Percentiles rank a stretch among this genome's conserved stretches.
Evolutionary conservation across 2,113 vertebrate species (phyloP).

Genomic region (Oplegnathus fasciatus): DNA sequence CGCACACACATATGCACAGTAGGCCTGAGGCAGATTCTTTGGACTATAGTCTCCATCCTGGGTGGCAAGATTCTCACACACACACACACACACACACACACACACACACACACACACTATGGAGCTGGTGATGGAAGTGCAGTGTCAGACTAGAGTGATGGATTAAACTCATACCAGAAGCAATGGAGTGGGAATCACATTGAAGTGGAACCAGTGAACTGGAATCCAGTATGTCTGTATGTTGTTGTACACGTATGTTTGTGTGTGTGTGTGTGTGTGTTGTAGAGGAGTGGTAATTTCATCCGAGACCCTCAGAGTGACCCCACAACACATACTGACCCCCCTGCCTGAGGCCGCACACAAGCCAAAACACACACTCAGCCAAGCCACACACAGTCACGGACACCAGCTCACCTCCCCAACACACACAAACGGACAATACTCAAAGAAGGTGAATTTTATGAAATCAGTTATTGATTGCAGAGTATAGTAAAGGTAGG

Average conservation of each 20-base stretch:
- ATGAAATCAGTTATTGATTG: not conserved
- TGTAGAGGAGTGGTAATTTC: constrained; percentile 71
- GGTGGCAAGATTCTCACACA: constrained; percentile 72
- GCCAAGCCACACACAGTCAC: constrained; percentile 67
- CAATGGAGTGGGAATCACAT: constrained; percentile 24
- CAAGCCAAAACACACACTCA: constrained; percentile 76
- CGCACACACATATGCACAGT: constrained; percentile 29
- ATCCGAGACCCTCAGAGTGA: constrained; percentile 73
- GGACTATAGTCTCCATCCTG: constrained; percentile 69
- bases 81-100: not conserved
- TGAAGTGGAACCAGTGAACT: constrained; percentile 51
- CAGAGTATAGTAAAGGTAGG: not conserved
- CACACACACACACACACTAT: constrained; percentile 1
- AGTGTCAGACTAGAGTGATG: constrained; percentile 58
- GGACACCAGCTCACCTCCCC: constrained; percentile 26
- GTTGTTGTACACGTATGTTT: not conserved
- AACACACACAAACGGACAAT: constrained; percentile 6
- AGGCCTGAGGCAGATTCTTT: constrained; percentile 76
- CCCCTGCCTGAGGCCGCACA: constrained; percentile 67
- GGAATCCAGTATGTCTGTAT: constrained; percentile 14
- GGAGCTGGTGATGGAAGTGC: constrained; percentile 29
- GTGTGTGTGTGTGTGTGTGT: constrained; percentile 42
- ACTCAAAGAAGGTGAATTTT: not conserved
- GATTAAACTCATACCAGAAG: constrained; percentile 56
- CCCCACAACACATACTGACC: constrained; percentile 77